Evolutionary conservation across 53 echinoderm and acorn worm species (phyloP), one percentile per base, ranked within the genome.

Genomic region (Echinometra lucunter): DNA sequence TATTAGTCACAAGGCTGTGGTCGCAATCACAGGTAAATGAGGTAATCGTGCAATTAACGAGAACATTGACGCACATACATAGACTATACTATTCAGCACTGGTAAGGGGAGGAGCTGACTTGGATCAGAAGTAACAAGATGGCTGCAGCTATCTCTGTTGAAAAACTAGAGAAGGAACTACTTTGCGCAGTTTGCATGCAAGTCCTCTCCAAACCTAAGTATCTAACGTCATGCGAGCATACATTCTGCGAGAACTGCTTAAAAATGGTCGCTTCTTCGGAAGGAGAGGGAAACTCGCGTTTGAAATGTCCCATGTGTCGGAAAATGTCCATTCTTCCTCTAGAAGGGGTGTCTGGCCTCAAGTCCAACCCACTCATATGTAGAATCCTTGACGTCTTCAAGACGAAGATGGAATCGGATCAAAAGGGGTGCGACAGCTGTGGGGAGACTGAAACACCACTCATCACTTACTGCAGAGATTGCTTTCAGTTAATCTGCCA

Each of bases 301-400:
- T 72, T 72, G 35, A 72, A 72, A 32, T 72, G 72, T 72, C 72
- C 72, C 13, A 35, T 72, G 72, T 72, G 72, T 35, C 72, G 72
- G 35, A 35, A 72, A 35, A 32, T 28, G 16, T 72, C 72, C 12
- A 34, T 35, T 35, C 72, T 72, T 30, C 32, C 72, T 10, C 34
- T 15, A 72, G 13, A 72, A 10, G 72, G 72, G n/a, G 72, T 72
- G 72, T 35, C 72, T 2, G 72, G 72, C 8, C 16, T 72, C 35
- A 35, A 72, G 35, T 72, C 72, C 10, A 32, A 72, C 72, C 32
- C 32, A 16, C 72, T 72, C 32, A 35, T 32, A 72, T 72, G 72
- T 4, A 32, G 11, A 35, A 72, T 72, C 13, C 32, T 72, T 72
- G 72, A 72, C 2, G 35, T 35, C 11, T 35, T 72, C 28, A 72